Conservation (phyloP, 92 coral and sea anemone species). For the Pocillopora grandis region DNA sequence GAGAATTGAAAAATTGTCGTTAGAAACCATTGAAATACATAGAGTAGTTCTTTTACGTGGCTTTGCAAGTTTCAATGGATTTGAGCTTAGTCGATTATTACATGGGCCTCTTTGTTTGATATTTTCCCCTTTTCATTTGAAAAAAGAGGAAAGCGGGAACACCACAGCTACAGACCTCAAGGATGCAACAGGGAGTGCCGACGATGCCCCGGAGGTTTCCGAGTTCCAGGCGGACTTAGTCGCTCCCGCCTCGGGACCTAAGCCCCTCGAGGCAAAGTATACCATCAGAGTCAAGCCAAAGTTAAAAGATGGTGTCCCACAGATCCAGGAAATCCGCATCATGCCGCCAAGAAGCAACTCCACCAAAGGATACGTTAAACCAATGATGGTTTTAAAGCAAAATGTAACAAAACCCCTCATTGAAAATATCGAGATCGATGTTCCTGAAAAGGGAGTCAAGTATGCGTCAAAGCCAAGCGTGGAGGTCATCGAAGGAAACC, state of each 20-base stretch:
- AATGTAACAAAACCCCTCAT: constrained; percentile 85
- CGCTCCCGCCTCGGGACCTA: constrained; percentile 77
- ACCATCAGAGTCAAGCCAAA: constrained; percentile 81
- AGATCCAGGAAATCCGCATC: constrained; percentile 76
- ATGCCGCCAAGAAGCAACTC: constrained; percentile 68
- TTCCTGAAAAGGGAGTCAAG: constrained; percentile 81
- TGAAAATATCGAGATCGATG: constrained; percentile 91
- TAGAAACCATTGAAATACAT: too few species aligned
- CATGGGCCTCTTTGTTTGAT: too few species aligned
- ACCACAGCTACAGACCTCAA: constrained; percentile 6
- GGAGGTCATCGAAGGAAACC: constrained; percentile 71
- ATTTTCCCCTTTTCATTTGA: not conserved
- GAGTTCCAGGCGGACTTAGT: constrained; percentile 72
- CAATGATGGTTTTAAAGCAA: constrained; percentile 72
- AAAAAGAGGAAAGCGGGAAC: constrained; percentile 14
- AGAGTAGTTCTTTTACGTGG: too few species aligned
- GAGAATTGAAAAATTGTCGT: too few species aligned
- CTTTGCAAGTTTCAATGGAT: too few species aligned
- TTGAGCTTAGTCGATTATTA: too few species aligned
- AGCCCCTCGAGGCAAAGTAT: constrained; percentile 76
- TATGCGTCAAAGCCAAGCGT: constrained; percentile 82
- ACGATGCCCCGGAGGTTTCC: constrained; percentile 49
- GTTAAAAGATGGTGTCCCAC: constrained; percentile 76
- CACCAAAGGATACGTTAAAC: constrained; percentile 38
- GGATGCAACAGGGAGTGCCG: constrained; percentile 17